These are phyloP conservation scores for Xiphias gladius DNA, from an alignment of 2,113 vertebrate species.

Conservation along the genomic window DNA sequence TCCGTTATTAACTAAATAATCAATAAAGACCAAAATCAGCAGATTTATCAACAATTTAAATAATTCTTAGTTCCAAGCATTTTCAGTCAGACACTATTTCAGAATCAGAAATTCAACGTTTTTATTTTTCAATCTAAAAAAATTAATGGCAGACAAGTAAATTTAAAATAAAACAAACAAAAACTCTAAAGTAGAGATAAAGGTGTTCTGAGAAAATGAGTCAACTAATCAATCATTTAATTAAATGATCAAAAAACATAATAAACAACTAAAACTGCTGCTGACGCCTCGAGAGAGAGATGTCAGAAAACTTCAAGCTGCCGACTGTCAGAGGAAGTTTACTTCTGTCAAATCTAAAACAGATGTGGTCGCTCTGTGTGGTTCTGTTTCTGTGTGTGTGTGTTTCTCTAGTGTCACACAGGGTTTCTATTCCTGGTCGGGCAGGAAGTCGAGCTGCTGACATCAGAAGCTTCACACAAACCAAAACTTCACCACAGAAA, in stretches of 20 bases:
- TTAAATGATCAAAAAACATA: not conserved
- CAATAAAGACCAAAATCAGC: too few relatives aligned
- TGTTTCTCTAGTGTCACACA: slow-evolving; percentile 9
- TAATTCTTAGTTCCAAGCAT: too few relatives aligned
- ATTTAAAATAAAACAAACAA: too few relatives aligned
- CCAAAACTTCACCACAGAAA: not conserved
- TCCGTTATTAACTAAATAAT: too few relatives aligned
- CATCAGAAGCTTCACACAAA: not conserved
- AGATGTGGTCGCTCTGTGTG: slow-evolving; percentile 16
- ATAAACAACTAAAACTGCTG: not conserved
- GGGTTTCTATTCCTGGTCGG: slow-evolving; percentile 37
- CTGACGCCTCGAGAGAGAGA: not conserved
- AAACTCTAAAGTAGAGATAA: too few relatives aligned
- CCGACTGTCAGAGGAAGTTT: not conserved
- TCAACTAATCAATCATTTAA: too few relatives aligned
- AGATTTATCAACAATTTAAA: too few relatives aligned
- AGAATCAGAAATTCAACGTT: too few relatives aligned
- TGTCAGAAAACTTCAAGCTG: not conserved
- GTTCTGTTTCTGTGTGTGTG: not conserved
- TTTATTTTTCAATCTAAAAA: too few relatives aligned
- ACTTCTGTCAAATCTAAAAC: not conserved
- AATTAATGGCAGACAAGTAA: too few relatives aligned
- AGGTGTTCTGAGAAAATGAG: too few relatives aligned
- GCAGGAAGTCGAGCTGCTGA: slow-evolving; percentile 46
- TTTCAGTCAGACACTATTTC: too few relatives aligned